Conservation (phyloP, 1,140 invertebrate genomes). For the Dendrolimus kikuchii region DNA sequence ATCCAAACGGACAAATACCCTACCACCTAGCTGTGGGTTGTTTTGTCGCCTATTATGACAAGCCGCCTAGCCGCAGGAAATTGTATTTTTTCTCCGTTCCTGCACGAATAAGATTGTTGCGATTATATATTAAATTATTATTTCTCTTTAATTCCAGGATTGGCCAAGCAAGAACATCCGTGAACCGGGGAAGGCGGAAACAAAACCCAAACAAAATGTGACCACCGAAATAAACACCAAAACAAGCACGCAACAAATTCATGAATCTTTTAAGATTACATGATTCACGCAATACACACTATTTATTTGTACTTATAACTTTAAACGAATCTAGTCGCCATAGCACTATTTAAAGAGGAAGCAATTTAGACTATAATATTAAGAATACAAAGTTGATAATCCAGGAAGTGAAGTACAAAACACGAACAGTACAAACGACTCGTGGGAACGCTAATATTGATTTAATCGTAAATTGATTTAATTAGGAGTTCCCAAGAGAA, state of each 20-base stretch:
- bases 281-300: slow-evolving; percentile 42
- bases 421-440: slow-evolving; percentile 48
- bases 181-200: slow-evolving; percentile 19
- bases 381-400: slow-evolving; percentile 28
- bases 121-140: slow-evolving; percentile 7
- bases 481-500: slow-evolving; percentile 41
- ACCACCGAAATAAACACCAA: slow-evolving; percentile 55
- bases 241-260: slow-evolving; percentile 47
- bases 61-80: not conserved
- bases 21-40: too few species aligned
- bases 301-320: slow-evolving; percentile 54
- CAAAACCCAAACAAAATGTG: slow-evolving; percentile 47
- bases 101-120: too few species aligned
- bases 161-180: slow-evolving; percentile 16
- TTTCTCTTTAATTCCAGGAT: slow-evolving; percentile 42
- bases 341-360: slow-evolving; percentile 60
- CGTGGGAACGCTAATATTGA: slow-evolving; percentile 48
- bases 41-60: not conserved
- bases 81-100: not conserved
- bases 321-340: slow-evolving; percentile 66
- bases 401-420: slow-evolving; percentile 45
- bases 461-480: slow-evolving; percentile 59
- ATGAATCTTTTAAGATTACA: slow-evolving; percentile 58
- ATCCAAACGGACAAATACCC: too few species aligned
- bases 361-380: slow-evolving; percentile 49